Evolutionary conservation across 2,888 invertebrate species (phyloP), one percentile per base, ranked within the genome.

Genomic region (Drosophila nr. perissopoda): DNA sequence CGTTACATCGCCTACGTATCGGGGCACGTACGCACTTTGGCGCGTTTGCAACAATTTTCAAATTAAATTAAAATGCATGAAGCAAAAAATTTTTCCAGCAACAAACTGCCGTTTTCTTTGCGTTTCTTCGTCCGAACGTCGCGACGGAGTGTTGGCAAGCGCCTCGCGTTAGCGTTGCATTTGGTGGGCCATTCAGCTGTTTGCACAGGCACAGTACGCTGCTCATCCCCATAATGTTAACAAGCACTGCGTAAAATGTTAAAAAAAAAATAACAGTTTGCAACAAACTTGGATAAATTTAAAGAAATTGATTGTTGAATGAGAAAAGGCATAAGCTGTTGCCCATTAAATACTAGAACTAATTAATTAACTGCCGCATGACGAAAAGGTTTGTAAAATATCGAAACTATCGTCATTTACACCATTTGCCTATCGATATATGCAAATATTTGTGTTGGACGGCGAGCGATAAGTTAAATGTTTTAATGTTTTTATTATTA

Each of bases 401-500:
- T 67, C 67, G 66, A 36, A 31, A 16, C 31, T 18, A 42, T 42
- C 31, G 31, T 38, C 29, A 29, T 2, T 7, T 13, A 42, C 3
- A 31, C 11, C 2, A 10, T 11, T 29, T 18, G 18, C 7, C 3
- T 64, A 70, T 76, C 74, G 74, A 74, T 64, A 64, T 31, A 60
- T 29, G 31, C 27, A 27, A 18, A 54, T 67, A 48, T 57, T 54
- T 70, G 13, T 60, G 29, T 3, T 31, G 7, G 27, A 21, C 27
- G 3, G 7, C 4, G 2, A 25, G 52, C 57, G n/a, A 58, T 51
- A 21, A 38, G 27, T 16, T 51, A 34, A 48, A 21, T 27, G 21
- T 40, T 81, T 87, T 68, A 27, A 72, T 84, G 85, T 89, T 89
- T 84, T 72, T 51, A 40, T 61, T 68, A 64, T 54, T 53, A 78